Conservation (phyloP, 1,140 invertebrate genomes). For the Tetramorium alpestre region DNA sequence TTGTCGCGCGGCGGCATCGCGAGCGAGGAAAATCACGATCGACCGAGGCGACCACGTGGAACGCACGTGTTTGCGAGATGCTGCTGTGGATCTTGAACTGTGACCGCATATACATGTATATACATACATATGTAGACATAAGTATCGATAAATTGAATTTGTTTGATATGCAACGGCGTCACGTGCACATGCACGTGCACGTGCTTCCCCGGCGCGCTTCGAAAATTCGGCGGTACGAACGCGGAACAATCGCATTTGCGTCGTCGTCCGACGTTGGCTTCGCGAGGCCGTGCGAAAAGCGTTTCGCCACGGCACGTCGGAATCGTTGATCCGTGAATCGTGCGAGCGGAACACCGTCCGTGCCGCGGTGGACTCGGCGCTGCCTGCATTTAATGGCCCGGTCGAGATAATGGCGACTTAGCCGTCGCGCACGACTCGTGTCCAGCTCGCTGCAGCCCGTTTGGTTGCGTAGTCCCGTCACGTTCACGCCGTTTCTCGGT, state of each 20-base stretch:
- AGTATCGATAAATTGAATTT: conserved; percentile 40
- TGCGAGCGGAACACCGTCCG: conserved; percentile 30
- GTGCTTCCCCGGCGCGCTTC: conserved; percentile 1
- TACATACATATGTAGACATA: neutral
- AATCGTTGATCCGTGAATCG: conserved; percentile 70
- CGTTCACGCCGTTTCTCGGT: conserved; percentile 42
- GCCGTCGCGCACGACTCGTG: conserved; percentile 56
- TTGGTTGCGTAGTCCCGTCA: conserved; percentile 47
- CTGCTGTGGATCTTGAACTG: no score
- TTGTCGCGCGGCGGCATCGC: neutral
- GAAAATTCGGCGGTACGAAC: conserved; percentile 45
- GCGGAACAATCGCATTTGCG: conserved; percentile 49
- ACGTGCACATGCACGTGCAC: neutral
- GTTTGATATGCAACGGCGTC: neutral
- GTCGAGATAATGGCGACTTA: conserved; percentile 63
- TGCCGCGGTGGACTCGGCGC: conserved; percentile 1
- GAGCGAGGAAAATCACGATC: neutral
- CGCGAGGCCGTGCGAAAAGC: conserved; percentile 56
- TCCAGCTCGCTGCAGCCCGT: neutral
- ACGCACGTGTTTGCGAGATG: conserved; percentile 27
- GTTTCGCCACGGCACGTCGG: conserved; percentile 52
- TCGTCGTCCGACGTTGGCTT: conserved; percentile 12
- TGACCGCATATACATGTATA: neutral
- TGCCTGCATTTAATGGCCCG: conserved; percentile 60
- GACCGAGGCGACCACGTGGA: conserved; percentile 53